Base-by-base conservation (phyloP, 92 coral and sea anemone species). In the Desmophyllum pertusum region DNA sequence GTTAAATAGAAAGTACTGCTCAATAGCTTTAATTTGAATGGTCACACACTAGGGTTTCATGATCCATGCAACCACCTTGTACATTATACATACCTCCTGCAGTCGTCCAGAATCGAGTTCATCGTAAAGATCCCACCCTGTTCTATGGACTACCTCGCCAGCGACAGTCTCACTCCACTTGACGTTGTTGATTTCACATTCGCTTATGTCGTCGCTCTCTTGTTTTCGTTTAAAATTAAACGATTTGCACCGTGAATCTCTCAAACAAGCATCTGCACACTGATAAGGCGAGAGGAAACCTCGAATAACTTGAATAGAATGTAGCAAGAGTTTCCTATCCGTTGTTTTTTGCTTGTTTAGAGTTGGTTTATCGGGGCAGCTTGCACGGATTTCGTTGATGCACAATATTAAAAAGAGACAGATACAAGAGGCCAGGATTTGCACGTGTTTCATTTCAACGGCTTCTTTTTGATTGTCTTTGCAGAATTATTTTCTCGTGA, bases 181-280 rank as follows among this genome's bases (percentile, higher is more conserved):
- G 57, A 23, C 23, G 33, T 77, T 51, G 48, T 83, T 78, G 14
- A 88, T 42, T 41, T 78, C 67, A 46, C 91, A 88, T 9, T 33
- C 25, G 17, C 61, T 43, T 5, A 33, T 21, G 15, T 69, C 78
- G 17, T 21, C 78, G 37, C 37, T 45, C 0, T 37, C 50, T 23
- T 40, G 55, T 36, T 48, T 50, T 35, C 76, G 51, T 53, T 36
- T 42, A 27, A 70, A 61, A 79, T 61, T 77, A 51, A 88, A 83
- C 3, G 91, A 88, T 75, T 70, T 71, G 81, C 91, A 88, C 65
- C 74, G 48, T n/a, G 59, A n/a, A 25, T 78, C 81, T 30, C 91
- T 73, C 81, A 88, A 48, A 55, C 91, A 88, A 15, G 30, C 59
- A 73, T 88, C 91, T 3, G 84, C 88, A 64, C 91, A 88, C 21